Evolutionary conservation across 2,888 invertebrate species (phyloP), one percentile per base, ranked within the genome.

Genomic region (Philaethria dido): DNA sequence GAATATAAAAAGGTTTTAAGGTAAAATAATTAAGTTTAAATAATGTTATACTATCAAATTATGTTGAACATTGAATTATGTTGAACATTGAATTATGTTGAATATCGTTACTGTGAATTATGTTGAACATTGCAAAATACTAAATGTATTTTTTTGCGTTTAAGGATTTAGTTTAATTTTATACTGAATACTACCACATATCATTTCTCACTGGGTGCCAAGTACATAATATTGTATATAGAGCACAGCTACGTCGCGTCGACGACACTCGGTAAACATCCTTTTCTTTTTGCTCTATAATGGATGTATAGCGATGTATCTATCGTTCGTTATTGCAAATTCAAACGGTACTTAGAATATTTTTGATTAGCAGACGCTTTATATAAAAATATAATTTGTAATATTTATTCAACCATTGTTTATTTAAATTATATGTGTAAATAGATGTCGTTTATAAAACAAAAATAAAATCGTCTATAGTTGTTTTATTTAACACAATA

Each of bases 371-470:
- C 20, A 16, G 3, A n/a, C 1, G 11, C 22, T 57, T 42, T 42
- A 9, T 55, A 22, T 3, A 20, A 14, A 6, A 14, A 6, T 8
- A 22, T 8, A 3, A 20, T 39, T 39, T 55, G 3, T 52, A 11
- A 16, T 18, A 18, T 33, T 18, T 36, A 54, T 20, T 36, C 14
- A 20, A 20, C 3, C 8, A 14, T 13, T 22, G 5, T 42, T 22
- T 42, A 42, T 16, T 22, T 22, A 57, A 22, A 22, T 11, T 5
- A n/a, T 42, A 22, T n/a, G n/a, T 57, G 57, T 57, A 57, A 42
- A 57, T 42, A 57, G 9, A 8, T 57, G 39, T 57, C 25, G n/a
- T 42, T 57, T n/a, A 42, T 57, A 25, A 22, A 42, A 42, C 25
- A 57, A 42, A 57, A 9, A 11, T 16, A 11, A 29, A 16, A 16